Evolutionary conservation across 2,888 invertebrate species (phyloP).

Genomic region (Drosophila limbata): DNA sequence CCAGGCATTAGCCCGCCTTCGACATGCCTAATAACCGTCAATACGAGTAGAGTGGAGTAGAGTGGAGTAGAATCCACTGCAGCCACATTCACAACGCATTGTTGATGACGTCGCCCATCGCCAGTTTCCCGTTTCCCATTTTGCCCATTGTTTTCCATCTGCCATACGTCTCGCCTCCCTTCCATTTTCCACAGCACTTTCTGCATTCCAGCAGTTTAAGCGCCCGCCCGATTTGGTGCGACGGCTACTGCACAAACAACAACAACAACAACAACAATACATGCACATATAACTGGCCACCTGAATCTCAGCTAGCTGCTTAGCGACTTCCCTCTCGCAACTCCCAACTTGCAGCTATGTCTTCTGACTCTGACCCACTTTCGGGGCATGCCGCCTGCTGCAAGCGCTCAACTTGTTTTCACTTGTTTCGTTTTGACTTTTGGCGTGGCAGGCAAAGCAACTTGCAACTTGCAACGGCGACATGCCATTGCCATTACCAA

Average conservation of each 20-base stretch:
- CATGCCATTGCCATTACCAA: conserved; percentile 24
- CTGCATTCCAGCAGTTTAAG: conserved; percentile 64
- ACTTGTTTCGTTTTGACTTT: conserved; percentile 73
- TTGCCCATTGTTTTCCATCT: conserved; percentile 7
- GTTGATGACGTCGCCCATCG: conserved; percentile 60
- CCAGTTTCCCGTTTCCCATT: conserved; percentile 35
- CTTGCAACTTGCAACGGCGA: conserved; percentile 18
- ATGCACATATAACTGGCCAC: conserved; percentile 54
- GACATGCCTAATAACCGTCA: conserved; percentile 80
- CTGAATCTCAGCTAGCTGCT: conserved; percentile 57
- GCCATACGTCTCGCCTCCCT: conserved; percentile 12
- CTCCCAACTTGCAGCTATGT: conserved; percentile 6
- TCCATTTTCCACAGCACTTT: conserved; percentile 40
- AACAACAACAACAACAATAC: not conserved
- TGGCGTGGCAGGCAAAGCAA: conserved; percentile 44
- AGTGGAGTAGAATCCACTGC: conserved; percentile 54
- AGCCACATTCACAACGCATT: conserved; percentile 32
- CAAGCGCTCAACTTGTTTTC: conserved; percentile 75
- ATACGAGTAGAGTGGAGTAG: conserved; percentile 48
- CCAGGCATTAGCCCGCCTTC: conserved; percentile 76
- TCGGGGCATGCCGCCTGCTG: conserved; percentile 54
- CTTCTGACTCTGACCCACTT: conserved; percentile 73
- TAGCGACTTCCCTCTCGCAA: conserved; percentile 32
- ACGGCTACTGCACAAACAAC: conserved; percentile 46
- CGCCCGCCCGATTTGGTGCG: conserved; percentile 53